Percentiles rank a stretch among this genome's conserved stretches.
These are phyloP conservation scores for Zhuqinia jingwanae DNA, from an alignment of 2,888 invertebrate genomes.

Conservation along the genomic window DNA sequence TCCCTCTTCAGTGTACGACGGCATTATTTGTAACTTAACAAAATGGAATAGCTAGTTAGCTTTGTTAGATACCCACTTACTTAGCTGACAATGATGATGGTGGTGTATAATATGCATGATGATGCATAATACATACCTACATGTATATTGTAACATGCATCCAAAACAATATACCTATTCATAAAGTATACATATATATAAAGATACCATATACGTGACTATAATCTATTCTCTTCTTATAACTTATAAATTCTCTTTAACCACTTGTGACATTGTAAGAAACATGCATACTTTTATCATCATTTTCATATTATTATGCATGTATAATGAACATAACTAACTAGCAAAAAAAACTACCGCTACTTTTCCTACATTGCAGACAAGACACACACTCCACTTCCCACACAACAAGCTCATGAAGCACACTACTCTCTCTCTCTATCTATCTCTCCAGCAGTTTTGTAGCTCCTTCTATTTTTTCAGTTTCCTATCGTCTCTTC, in stretches of 20 bases:
- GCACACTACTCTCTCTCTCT: background rate
- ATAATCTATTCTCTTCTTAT: too few relatives aligned
- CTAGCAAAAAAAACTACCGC: background rate
- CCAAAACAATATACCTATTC: too few relatives aligned
- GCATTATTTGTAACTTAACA: constrained; percentile 24
- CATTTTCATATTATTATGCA: too few relatives aligned
- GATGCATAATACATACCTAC: too few relatives aligned
- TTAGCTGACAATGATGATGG: constrained; percentile 5
- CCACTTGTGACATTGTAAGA: too few relatives aligned
- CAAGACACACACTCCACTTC: background rate
- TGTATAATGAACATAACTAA: too few relatives aligned
- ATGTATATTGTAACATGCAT: too few relatives aligned
- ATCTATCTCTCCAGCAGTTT: too few relatives aligned
- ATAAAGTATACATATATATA: too few relatives aligned
- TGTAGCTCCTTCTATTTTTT: background rate
- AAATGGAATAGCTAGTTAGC: constrained; percentile 58
- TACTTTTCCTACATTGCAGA: background rate
- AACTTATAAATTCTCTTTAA: too few relatives aligned
- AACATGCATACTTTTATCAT: too few relatives aligned
- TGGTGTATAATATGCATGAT: background rate
- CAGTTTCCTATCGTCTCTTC: constrained; percentile 32
- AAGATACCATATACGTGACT: too few relatives aligned
- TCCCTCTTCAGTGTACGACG: background rate
- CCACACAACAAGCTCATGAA: background rate
- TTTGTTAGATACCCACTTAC: constrained; percentile 65